Evolutionary conservation across 2,113 vertebrate species (phyloP).

Genomic region (Saccopteryx leptura): DNA sequence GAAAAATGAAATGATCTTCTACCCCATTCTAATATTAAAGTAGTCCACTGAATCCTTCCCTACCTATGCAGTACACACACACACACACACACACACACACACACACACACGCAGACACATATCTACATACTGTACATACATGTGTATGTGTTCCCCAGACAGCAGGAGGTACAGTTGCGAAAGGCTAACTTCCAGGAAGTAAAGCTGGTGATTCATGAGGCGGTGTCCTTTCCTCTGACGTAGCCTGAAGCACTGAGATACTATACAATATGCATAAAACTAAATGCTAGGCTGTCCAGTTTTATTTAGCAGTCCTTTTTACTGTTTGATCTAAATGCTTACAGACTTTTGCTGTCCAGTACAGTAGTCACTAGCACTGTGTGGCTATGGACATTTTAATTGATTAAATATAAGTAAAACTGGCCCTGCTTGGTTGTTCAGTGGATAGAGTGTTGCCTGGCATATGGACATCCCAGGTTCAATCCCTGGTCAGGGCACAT

Average conservation of each 20-base stretch:
- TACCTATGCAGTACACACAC: background rate
- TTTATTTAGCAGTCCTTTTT: background rate
- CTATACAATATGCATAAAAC: background rate
- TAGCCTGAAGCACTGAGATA: background rate
- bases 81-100: background rate
- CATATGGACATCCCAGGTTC: too few relatives aligned
- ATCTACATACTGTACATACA: background rate
- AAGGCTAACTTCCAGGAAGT: background rate
- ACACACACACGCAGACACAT: background rate
- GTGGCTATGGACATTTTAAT: background rate
- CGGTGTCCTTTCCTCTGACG: background rate
- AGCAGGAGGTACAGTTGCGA: background rate
- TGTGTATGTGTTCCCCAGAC: background rate
- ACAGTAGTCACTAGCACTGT: background rate
- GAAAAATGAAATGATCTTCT: background rate
- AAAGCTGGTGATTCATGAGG: background rate
- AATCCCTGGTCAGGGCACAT: too few relatives aligned
- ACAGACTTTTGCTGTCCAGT: background rate
- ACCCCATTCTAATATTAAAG: slow-evolving; percentile 6
- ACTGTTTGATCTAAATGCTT: slow-evolving; percentile 25
- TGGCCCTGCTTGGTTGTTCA: too few relatives aligned
- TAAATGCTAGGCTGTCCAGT: background rate
- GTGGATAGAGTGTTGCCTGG: too few relatives aligned
- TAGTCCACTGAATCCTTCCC: background rate
- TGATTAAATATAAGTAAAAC: background rate